These are phyloP conservation scores for Thermophis baileyi DNA, from an alignment of 2,113 vertebrate species.

Conservation along the genomic window DNA sequence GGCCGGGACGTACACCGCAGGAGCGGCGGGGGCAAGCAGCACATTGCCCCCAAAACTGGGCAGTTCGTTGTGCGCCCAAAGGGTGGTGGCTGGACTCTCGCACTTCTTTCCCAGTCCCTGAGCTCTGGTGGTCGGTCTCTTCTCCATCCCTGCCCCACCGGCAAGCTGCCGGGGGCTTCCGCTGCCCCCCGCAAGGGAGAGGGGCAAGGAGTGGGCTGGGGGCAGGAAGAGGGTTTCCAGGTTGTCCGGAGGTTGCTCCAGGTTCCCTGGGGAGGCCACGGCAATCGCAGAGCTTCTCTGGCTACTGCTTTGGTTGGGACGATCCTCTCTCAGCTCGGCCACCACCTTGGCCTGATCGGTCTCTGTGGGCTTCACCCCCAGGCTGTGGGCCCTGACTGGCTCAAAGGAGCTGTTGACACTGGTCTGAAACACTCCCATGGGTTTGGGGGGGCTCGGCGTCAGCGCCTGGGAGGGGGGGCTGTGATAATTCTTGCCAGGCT, in stretches of 20 bases:
- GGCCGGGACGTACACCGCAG: slow-evolving; percentile 77
- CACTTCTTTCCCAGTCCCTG: slow-evolving; percentile 79
- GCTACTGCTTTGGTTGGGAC: slow-evolving; percentile 34
- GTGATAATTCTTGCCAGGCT: slow-evolving; percentile 61
- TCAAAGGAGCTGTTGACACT: slow-evolving; percentile 97
- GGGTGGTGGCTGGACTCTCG: slow-evolving; percentile 92
- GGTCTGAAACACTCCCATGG: slow-evolving; percentile 89
- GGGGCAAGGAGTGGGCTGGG: slow-evolving; percentile 56
- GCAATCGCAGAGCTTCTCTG: slow-evolving; percentile 22
- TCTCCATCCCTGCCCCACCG: slow-evolving; percentile 57
- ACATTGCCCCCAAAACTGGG: slow-evolving; percentile 83
- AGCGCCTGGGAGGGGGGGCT: slow-evolving; percentile 70
- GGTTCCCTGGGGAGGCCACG: slow-evolving; percentile 78
- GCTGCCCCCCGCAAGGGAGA: slow-evolving; percentile 20
- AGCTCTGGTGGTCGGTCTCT: slow-evolving; percentile 74
- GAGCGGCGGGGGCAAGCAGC: slow-evolving; percentile 89
- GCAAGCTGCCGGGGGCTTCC: slow-evolving; percentile 47
- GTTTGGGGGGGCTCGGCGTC: slow-evolving; percentile 94
- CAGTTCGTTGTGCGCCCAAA: slow-evolving; percentile 92
- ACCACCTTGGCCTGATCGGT: slow-evolving; percentile 86
- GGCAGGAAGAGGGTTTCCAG: slow-evolving; percentile 83
- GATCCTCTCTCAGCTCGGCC: slow-evolving; percentile 72
- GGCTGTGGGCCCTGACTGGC: slow-evolving; percentile 84
- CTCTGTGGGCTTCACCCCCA: slow-evolving; percentile 82
- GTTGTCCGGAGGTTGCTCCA: slow-evolving; percentile 96